Evolutionary conservation across 53 echinoderm and acorn worm species (phyloP).

Genomic region (Paelopatides confundens): DNA sequence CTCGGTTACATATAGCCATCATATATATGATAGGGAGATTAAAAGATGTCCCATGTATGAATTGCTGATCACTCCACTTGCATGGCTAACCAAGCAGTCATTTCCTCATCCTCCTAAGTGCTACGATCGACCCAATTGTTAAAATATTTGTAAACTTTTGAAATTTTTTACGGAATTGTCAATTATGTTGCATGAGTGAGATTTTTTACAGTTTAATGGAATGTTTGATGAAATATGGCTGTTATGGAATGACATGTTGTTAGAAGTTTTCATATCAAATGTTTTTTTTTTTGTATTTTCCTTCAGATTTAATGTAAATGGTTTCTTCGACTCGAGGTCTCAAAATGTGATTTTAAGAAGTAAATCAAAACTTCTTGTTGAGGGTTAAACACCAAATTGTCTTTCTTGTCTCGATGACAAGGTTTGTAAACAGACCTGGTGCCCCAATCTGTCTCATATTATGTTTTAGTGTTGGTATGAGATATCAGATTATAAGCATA

Average conservation of each 20-base stretch:
- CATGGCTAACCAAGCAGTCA: constrained; percentile 25
- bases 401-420: neutral
- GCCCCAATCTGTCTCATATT: neutral
- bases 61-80: neutral
- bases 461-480: neutral
- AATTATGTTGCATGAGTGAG: constrained; percentile 41
- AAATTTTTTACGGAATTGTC: constrained; percentile 24
- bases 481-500: neutral
- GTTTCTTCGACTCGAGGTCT: neutral
- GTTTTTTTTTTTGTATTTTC: no score
- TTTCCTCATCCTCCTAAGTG: constrained; percentile 25
- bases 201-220: constrained; percentile 46
- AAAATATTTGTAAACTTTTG: constrained; percentile 43
- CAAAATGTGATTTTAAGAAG: neutral
- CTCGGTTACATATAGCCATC: no score
- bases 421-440: neutral
- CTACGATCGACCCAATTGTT: constrained; percentile 34
- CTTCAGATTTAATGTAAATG: constrained; percentile 10
- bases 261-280: constrained; percentile 1
- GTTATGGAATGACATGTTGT: constrained; percentile 29
- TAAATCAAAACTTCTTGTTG: constrained; percentile 21
- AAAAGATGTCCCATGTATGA: no score
- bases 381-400: constrained; percentile 27
- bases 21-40: no score
- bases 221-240: constrained; percentile 35